phyloP scores from a whole-genome alignment of 1,140 invertebrate species.

The Drosophila bifasciata region DNA sequence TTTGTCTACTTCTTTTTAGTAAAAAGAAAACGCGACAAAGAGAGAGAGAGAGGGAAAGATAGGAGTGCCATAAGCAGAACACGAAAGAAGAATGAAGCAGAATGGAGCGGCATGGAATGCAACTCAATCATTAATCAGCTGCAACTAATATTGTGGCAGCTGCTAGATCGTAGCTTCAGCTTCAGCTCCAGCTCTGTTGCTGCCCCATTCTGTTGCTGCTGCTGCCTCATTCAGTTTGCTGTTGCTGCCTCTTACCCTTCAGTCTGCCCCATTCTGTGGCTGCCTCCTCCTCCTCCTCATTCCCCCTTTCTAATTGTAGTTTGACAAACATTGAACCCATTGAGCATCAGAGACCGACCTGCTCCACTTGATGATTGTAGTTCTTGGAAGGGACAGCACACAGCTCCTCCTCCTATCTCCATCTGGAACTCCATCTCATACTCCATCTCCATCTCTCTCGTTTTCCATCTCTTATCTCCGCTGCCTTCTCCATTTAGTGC shows the following conservation, averaged over 20 bases:
- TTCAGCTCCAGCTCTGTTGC: conserved; percentile 9
- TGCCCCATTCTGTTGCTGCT: conserved; percentile 11
- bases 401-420: conserved; percentile 3
- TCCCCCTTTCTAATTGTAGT: conserved; percentile 50
- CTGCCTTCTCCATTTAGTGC: conserved; percentile 59
- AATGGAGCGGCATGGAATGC: conserved; percentile 36
- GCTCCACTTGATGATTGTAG: conserved; percentile 40
- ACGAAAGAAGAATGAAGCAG: conserved; percentile 2
- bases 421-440: no score
- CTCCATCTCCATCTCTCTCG: not conserved
- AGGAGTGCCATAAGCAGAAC: conserved; percentile 62
- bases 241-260: no score
- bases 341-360: conserved; percentile 39
- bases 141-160: conserved; percentile 70
- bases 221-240: conserved; percentile 11
- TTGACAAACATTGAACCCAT: conserved; percentile 36
- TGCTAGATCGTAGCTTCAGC: conserved; percentile 25
- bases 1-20: conserved; percentile 40
- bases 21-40: not conserved
- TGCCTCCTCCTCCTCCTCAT: no score
- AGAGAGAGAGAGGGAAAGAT: conserved; percentile 15
- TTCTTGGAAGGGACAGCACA: conserved; percentile 53
- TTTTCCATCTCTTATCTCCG: conserved; percentile 61
- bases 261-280: not conserved
- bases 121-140: conserved; percentile 73